Conservation (phyloP, 2,113 vertebrate species). For the Notarius lentiginosus region DNA sequence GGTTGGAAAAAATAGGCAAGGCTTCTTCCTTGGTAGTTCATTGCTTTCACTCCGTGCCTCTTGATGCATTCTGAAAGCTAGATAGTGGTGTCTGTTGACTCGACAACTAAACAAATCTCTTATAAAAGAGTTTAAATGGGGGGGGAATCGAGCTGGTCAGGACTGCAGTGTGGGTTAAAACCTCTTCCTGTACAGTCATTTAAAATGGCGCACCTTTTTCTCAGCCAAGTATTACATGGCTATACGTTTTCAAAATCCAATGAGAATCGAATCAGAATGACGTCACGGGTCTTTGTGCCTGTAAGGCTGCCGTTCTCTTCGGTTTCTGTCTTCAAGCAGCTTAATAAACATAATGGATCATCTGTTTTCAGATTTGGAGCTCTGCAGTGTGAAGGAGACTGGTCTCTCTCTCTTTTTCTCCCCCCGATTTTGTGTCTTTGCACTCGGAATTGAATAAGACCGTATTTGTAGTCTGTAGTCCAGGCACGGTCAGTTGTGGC, state of each 20-base stretch:
- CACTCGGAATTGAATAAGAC: conserved; percentile 59
- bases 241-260: background rate
- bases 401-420: conserved; percentile 43
- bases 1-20: background rate
- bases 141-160: background rate
- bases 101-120: background rate
- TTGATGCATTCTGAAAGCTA: background rate
- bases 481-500: conserved; percentile 61
- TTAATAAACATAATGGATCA: conserved; percentile 47
- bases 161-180: background rate
- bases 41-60: background rate
- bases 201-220: background rate
- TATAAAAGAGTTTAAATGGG: background rate
- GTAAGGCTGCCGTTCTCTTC: background rate
- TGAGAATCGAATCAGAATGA: background rate
- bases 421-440: conserved; percentile 8
- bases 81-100: background rate
- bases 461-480: conserved; percentile 58
- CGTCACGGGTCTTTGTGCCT: background rate
- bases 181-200: background rate
- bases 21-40: background rate
- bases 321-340: conserved; percentile 13
- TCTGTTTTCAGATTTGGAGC: conserved; percentile 44
- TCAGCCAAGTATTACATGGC: background rate
- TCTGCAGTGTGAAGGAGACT: background rate